phyloP scores from a whole-genome alignment of 2,113 vertebrate species.

The Okapia johnstoni region DNA sequence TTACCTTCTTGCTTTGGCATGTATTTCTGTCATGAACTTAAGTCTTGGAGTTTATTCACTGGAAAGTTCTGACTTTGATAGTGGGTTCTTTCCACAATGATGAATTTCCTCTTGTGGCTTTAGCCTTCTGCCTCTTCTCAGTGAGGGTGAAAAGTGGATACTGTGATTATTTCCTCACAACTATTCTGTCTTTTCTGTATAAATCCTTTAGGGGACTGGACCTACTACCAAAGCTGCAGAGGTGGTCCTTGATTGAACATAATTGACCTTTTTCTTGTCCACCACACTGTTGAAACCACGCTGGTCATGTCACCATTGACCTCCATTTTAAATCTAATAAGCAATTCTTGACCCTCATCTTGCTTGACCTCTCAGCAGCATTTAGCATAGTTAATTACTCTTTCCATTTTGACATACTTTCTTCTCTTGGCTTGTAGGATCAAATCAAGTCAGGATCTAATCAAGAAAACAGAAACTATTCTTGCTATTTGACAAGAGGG shows the following conservation, averaged over 20 bases:
- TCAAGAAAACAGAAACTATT: background rate
- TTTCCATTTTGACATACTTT: background rate
- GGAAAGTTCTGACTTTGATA: background rate
- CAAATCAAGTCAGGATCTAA: background rate
- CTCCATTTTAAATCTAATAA: background rate
- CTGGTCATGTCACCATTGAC: background rate
- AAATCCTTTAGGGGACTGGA: background rate
- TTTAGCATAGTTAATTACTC: background rate
- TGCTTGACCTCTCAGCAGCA: background rate
- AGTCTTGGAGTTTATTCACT: background rate
- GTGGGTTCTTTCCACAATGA: background rate
- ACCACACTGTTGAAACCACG: background rate
- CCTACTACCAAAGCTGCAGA: background rate
- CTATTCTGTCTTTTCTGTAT: background rate
- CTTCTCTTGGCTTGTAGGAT: background rate
- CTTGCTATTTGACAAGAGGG: background rate
- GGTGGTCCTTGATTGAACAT: background rate
- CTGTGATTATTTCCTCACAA: background rate
- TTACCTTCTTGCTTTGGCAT: background rate
- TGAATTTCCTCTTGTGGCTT: background rate
- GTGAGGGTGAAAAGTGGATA: too few relatives aligned
- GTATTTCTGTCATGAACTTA: background rate
- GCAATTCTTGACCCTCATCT: background rate
- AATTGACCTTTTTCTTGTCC: background rate
- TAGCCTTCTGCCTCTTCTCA: background rate